Evolutionary conservation across 2,888 invertebrate genomes (phyloP), one percentile per base, ranked within the genome.

Genomic region (Sesia apiformis): DNA sequence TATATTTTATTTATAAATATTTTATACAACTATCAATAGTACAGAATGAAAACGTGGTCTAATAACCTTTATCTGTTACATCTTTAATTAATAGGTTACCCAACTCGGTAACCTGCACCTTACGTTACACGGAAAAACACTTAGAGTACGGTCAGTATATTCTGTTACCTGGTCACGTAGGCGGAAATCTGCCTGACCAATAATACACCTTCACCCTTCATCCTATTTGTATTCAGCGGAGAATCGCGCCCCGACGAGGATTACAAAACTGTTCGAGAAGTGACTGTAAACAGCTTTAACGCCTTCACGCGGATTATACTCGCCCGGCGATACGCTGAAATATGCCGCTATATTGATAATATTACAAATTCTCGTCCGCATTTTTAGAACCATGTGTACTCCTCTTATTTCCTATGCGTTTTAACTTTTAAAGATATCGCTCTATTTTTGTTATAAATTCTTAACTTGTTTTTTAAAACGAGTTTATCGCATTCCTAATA

Each of bases 141-240:
- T 79, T 72, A 76, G 71, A 67, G 46, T 72, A 63, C 65, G 64
- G 58, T 65, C 65, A 65, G 66, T 68, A 63, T 72, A 76, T 78
- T 74, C 69, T 62, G 61, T 59, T 63, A 69, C 69, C 78, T 69
- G 76, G 72, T 75, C 78, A 80, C 80, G 80, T 81, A 73, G 64
- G 53, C 60, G 74, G 75, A 78, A 81, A 81, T 81, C 79, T 81
- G 78, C 79, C 78, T 78, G 79, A 78, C 80, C 79, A 78, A 80
- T 78, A 46, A 79, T 76, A 78, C 68, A 78, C 79, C 77, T 78
- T 75, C 66, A 78, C 78, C 78, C 78, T 78, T 77, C 69, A 46
- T 66, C 69, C 67, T 64, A 78, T 81, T 78, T 72, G 76, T 80
- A 81, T 81, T 79, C 81, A 77, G 66, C 65, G 62, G 62, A 60